Base-by-base conservation (phyloP, 2,888 invertebrate genomes). In the Carabus problematicus region DNA sequence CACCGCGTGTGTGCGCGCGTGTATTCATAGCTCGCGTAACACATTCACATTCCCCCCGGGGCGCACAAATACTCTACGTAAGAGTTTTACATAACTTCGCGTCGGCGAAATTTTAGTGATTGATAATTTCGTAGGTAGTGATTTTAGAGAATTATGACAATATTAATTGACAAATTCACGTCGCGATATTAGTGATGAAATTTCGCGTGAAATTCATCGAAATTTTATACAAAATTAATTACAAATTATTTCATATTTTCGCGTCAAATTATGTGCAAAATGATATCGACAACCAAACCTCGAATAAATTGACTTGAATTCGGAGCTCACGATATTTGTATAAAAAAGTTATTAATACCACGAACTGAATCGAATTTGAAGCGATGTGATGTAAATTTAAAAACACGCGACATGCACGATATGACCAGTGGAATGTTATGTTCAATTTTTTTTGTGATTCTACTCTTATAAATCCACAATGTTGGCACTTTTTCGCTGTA, bases 171-270 rank as follows among this genome's bases (percentile, higher is more conserved):
- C 6, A 29, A 29, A 29, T 52, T 52, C 19, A 3, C 14, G 14
- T 45, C 14, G 29, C 2, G 29, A 29, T n/a, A 29, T 29, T 29
- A 29, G 29, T 29, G 29, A 29, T 3, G n/a, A 3, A 29, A 29
- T 29, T 29, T 2, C 3, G 29, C 2, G 29, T 2, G 6, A 29
- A 29, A 29, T 58, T 8, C 9, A 41, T 58, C 18, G 11, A 39
- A 58, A 58, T 58, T 58, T 58, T 58, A 6, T 14, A 45, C 3
- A 45, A 45, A 12, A 45, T 45, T 45, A 45, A 11, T 6, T 6
- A 6, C 7, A 6, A 6, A 45, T 12, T 12, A 12, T 45, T 45
- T 1, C n/a, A 45, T 6, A 11, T 45, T 1, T 29, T 29, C 29
- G 29, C 29, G 29, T 29, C 6, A 29, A 29, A 29, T 29, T 29